phyloP scores from a whole-genome alignment of 2,113 vertebrate species.

The Scortum barcoo region DNA sequence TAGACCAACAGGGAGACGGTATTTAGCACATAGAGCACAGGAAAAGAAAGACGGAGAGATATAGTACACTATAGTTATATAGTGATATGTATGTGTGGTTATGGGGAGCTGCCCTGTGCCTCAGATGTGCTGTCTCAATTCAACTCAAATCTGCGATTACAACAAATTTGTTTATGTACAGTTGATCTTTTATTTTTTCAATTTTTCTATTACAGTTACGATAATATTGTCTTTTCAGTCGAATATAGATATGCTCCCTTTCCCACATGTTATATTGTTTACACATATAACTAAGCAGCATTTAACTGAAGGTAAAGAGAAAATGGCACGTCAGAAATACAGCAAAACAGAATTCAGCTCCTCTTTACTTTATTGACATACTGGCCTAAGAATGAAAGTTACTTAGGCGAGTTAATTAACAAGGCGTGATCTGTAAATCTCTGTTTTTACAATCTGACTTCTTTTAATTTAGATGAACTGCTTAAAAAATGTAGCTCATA shows the following conservation, averaged over 20 bases:
- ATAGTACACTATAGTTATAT: conserved; percentile 11
- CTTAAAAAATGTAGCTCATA: not conserved
- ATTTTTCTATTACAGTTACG: not conserved
- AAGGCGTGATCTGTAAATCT: not conserved
- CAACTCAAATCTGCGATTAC: conserved; percentile 41
- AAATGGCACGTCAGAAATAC: not conserved
- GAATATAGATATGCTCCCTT: not conserved
- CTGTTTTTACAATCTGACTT: not conserved
- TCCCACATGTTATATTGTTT: not conserved
- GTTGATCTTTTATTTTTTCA: not conserved
- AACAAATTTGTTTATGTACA: conserved; percentile 29
- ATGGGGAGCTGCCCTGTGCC: conserved; percentile 3
- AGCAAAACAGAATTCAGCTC: not conserved
- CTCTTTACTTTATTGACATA: not conserved
- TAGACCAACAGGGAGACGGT: conserved; percentile 61
- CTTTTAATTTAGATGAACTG: not conserved
- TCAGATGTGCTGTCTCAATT: conserved; percentile 12
- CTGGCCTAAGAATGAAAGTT: not conserved
- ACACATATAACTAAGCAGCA: not conserved
- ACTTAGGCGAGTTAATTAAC: not conserved
- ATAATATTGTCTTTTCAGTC: not conserved
- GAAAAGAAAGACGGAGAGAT: conserved; percentile 15
- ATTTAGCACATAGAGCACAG: conserved; percentile 55
- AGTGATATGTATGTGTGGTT: conserved; percentile 15
- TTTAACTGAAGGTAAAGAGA: not conserved